phyloP scores from a whole-genome alignment of 2,888 invertebrate genomes.

The Ceratothoa steindachneri region DNA sequence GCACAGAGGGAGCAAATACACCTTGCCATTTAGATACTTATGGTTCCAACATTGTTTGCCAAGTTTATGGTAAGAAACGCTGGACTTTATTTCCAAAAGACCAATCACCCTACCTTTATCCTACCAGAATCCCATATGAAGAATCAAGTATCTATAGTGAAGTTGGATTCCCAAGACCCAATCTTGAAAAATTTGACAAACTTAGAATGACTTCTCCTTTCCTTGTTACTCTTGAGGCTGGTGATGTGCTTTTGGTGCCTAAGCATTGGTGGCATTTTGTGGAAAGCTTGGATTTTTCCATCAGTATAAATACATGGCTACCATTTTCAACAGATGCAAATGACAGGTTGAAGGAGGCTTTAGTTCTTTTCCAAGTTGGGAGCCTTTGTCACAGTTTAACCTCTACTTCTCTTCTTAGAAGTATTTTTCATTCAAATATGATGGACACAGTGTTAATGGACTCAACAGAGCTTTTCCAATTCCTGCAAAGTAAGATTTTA shows the following conservation, averaged over 20 bases:
- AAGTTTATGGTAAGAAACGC: conserved; percentile 71
- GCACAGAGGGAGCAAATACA: conserved; percentile 70
- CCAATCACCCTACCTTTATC: conserved; percentile 62
- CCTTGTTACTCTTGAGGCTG: conserved; percentile 68
- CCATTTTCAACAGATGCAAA: conserved; percentile 56
- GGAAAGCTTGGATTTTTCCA: conserved; percentile 61
- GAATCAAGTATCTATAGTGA: conserved; percentile 90
- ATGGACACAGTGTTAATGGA: conserved; percentile 28
- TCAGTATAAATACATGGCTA: conserved; percentile 71
- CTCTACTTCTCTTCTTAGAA: conserved; percentile 15
- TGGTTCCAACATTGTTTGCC: conserved; percentile 86
- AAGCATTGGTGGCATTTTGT: conserved; percentile 97
- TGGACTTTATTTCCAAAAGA: conserved; percentile 89
- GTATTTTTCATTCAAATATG: conserved; percentile 39
- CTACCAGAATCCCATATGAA: conserved; percentile 88
- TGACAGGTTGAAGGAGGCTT: conserved; percentile 34
- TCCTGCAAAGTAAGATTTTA: conserved; percentile 10
- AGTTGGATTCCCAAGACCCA: conserved; percentile 72
- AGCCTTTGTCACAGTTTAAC: conserved; percentile 28
- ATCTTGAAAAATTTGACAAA: conserved; percentile 44
- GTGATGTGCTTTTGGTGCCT: conserved; percentile 84
- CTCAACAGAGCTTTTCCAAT: conserved; percentile 18
- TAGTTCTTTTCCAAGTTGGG: conserved; percentile 34
- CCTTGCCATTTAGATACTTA: conserved; percentile 92
- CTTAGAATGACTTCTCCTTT: conserved; percentile 50